These are phyloP conservation scores for Microcebus jonahi DNA, from an alignment of 2,113 vertebrate species.

Conservation along the genomic window DNA sequence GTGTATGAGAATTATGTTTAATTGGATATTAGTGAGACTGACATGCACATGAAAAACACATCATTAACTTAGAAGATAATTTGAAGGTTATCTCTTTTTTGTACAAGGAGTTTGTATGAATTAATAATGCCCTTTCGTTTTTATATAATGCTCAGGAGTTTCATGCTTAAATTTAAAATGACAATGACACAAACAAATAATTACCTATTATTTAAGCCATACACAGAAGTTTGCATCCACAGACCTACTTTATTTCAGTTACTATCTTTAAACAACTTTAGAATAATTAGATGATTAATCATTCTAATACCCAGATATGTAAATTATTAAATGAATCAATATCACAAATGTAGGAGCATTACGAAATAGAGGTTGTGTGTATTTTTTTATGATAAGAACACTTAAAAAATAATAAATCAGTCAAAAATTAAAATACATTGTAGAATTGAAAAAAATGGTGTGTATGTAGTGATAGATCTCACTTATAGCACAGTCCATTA, in stretches of 20 bases:
- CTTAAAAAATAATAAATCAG: not conserved
- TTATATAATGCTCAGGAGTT: slow-evolving; percentile 10
- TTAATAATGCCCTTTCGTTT: slow-evolving; percentile 4
- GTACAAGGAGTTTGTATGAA: not conserved
- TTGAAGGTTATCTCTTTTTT: slow-evolving; percentile 50
- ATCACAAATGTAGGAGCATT: not conserved
- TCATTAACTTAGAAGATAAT: slow-evolving; percentile 67
- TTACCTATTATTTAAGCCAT: not conserved
- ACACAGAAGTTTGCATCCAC: not conserved
- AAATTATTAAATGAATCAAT: slow-evolving; percentile 42
- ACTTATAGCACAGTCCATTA: not conserved
- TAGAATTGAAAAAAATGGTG: not conserved
- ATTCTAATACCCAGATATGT: not conserved
- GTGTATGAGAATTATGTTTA: slow-evolving; percentile 51
- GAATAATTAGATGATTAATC: slow-evolving; percentile 22
- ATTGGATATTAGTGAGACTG: slow-evolving; percentile 68
- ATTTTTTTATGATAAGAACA: not conserved
- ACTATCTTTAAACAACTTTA: not conserved
- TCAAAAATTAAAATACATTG: not conserved
- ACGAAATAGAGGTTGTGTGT: not conserved
- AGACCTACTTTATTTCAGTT: not conserved
- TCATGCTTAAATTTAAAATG: slow-evolving; percentile 30
- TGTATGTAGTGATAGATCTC: not conserved
- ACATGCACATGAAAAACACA: slow-evolving; percentile 62
- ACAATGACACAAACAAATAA: not conserved